phyloP scores from a whole-genome alignment of 92 coral and sea anemone genomes.

The Virgularia gustaviana region DNA sequence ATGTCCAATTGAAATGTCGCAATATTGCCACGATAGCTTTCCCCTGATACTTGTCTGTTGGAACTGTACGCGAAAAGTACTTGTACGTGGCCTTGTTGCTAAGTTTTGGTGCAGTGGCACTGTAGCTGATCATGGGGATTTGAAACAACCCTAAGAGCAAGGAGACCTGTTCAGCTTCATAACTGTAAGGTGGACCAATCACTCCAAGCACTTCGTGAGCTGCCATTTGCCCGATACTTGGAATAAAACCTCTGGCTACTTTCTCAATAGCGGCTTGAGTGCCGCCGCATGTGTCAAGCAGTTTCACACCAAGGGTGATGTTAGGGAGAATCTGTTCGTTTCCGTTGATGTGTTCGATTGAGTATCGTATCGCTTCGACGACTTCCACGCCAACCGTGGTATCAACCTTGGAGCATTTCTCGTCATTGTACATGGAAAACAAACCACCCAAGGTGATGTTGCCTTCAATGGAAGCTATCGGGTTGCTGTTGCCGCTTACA shows the following conservation, averaged over 20 bases:
- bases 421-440: too few relatives aligned
- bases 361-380: background rate
- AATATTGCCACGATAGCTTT: background rate
- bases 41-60: background rate
- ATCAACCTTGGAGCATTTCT: too few relatives aligned
- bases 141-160: constrained; percentile 1
- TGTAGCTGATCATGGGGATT: constrained; percentile 8
- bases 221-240: constrained; percentile 12
- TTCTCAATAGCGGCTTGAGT: background rate
- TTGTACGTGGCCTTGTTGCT: constrained; percentile 2
- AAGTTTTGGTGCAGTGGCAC: background rate
- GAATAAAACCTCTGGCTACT: constrained; percentile 8
- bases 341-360: constrained; percentile 2
- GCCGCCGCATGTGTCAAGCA: constrained; percentile 14
- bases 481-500: too few relatives aligned
- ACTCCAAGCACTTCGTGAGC: constrained; percentile 4
- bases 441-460: too few relatives aligned
- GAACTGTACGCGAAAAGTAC: constrained; percentile 10
- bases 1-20: constrained; percentile 16
- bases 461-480: too few relatives aligned
- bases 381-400: too few relatives aligned
- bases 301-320: constrained; percentile 3
- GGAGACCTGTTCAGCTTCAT: constrained; percentile 6
- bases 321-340: background rate
- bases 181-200: constrained; percentile 1